A percentile compares a stretch with the other conserved stretches of the same genome.
phyloP scores from a whole-genome alignment of 1,140 invertebrate genomes.

The Lepidurus packardi region DNA sequence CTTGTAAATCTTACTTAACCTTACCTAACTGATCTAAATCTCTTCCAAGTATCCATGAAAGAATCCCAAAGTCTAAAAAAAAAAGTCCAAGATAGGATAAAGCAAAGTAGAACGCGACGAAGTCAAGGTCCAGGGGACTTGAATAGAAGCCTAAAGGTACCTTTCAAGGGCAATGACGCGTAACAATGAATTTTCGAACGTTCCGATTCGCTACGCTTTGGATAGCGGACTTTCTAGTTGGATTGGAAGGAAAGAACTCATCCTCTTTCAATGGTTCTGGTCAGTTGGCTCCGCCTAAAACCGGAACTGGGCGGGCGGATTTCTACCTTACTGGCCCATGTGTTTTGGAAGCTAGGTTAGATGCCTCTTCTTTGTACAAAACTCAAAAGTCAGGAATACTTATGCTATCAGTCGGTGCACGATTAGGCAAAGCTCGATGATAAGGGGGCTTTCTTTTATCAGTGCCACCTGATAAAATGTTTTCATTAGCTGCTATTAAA shows the following conservation, averaged over 20 bases:
- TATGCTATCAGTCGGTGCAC: not conserved
- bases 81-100: too few species aligned
- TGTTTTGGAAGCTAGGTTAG: not conserved
- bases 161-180: too few species aligned
- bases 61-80: too few species aligned
- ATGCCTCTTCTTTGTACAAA: not conserved
- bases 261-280: not conserved
- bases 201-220: not conserved
- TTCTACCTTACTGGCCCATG: not conserved
- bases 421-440: not conserved
- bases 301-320: not conserved
- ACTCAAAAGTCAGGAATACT: not conserved
- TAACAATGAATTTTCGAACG: not conserved
- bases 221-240: not conserved
- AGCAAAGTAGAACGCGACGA: too few species aligned
- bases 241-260: not conserved
- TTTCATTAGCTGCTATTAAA: too few species aligned
- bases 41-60: too few species aligned
- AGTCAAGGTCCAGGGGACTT: too few species aligned
- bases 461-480: too few species aligned
- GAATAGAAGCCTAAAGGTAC: too few species aligned
- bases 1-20: too few species aligned
- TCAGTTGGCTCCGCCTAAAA: conserved; percentile 3
- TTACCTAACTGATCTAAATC: too few species aligned
- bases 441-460: too few species aligned